Conservation (phyloP, 2,888 invertebrate genomes). For the Nemotelus nigrinus region DNA sequence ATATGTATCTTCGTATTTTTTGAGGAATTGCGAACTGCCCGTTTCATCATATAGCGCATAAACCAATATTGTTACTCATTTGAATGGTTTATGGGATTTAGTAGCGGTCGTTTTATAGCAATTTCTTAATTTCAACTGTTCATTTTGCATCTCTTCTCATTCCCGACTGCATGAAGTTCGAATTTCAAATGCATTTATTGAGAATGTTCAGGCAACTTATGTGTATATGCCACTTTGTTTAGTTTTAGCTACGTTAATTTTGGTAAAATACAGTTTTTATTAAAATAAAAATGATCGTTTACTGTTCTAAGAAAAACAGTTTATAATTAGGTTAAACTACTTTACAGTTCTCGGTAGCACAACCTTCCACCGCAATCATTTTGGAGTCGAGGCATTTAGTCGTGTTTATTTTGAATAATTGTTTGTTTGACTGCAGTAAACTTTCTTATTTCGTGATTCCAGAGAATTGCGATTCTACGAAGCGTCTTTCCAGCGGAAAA, state of each 20-base stretch:
- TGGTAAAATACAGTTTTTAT: slow-evolving; percentile 40
- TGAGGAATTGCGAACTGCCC: slow-evolving; percentile 9
- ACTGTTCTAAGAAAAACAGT: neutral
- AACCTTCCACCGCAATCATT: neutral
- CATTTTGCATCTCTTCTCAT: neutral
- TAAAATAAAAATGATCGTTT: slow-evolving; percentile 11
- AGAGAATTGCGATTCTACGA: too few relatives aligned
- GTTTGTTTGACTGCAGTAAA: too few relatives aligned
- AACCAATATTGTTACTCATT: slow-evolving; percentile 29
- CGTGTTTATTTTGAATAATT: too few relatives aligned
- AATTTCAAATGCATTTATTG: slow-evolving; percentile 24
- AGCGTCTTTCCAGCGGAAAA: too few relatives aligned
- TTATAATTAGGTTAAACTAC: too few relatives aligned
- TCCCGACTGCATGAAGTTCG: neutral
- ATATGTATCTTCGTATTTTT: slow-evolving; percentile 22
- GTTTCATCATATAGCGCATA: slow-evolving; percentile 10
- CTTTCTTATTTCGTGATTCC: too few relatives aligned
- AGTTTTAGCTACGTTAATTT: slow-evolving; percentile 42
- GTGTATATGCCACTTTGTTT: slow-evolving; percentile 31
- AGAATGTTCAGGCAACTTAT: slow-evolving; percentile 28
- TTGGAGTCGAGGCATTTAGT: too few relatives aligned
- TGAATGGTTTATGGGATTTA: slow-evolving; percentile 22
- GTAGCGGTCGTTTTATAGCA: slow-evolving; percentile 14
- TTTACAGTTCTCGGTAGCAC: neutral
- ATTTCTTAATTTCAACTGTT: slow-evolving; percentile 11